Evolutionary conservation across 1,140 invertebrate species (phyloP).

Genomic region (Xylocopa sonorina): DNA sequence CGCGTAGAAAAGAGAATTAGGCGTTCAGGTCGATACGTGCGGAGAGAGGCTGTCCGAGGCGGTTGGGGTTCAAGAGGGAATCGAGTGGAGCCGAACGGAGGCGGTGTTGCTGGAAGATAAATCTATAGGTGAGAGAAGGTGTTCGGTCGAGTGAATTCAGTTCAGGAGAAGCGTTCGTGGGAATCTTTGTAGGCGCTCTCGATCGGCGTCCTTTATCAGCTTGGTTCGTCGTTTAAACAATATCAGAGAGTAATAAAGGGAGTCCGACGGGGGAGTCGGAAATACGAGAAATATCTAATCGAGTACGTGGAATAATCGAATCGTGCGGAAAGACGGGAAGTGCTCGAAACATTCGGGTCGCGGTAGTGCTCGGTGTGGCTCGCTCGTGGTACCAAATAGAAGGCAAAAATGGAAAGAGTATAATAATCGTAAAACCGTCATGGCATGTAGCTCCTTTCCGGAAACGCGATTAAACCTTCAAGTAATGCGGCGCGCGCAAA

Average conservation of each 20-base stretch:
- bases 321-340: not conserved
- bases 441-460: not conserved
- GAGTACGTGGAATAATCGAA: not conserved
- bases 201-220: no score
- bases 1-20: slow-evolving; percentile 27
- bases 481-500: not conserved
- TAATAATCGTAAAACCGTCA: not conserved
- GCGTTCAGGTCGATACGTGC: slow-evolving; percentile 7
- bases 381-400: not conserved
- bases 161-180: no score
- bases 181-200: no score
- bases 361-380: not conserved
- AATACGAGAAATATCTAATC: no score
- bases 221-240: no score
- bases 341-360: not conserved
- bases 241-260: no score
- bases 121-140: not conserved
- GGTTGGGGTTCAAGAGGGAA: not conserved
- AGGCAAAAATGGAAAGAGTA: not conserved
- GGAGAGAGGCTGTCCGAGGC: not conserved
- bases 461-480: not conserved
- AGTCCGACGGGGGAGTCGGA: no score
- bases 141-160: not conserved
- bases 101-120: slow-evolving; percentile 1
- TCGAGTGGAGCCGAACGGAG: not conserved